Conservation (phyloP, 2,797 vertebrate genomes). For the Melanotaenia parkinsoni region DNA sequence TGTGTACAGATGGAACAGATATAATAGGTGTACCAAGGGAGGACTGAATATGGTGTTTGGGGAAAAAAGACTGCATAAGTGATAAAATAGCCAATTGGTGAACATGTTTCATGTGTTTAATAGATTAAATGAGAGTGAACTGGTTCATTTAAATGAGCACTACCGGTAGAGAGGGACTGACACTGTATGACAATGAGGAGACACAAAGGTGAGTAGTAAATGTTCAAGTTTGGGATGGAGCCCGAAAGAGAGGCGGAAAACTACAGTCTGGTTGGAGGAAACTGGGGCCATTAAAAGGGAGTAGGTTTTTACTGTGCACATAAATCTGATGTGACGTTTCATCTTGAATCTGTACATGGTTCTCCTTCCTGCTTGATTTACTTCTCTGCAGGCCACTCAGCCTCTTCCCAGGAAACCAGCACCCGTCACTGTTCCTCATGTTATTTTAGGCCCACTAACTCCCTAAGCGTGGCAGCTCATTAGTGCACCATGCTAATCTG, state of each 20-base stretch:
- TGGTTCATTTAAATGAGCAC: neutral
- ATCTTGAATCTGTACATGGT: constrained; percentile 79
- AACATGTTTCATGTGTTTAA: neutral
- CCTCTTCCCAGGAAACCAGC: constrained; percentile 54
- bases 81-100: neutral
- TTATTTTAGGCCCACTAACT: constrained; percentile 71
- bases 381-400: constrained; percentile 53
- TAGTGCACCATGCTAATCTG: constrained; percentile 77
- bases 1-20: neutral
- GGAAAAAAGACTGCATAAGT: neutral
- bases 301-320: constrained; percentile 79
- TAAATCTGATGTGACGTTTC: constrained; percentile 85
- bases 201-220: constrained; percentile 1
- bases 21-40: neutral
- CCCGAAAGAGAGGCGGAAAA: constrained; percentile 61
- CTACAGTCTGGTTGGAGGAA: constrained; percentile 73
- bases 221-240: constrained; percentile 6
- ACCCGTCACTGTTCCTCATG: constrained; percentile 40
- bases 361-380: constrained; percentile 84
- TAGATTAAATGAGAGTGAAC: neutral
- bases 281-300: constrained; percentile 79
- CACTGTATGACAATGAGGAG: constrained; percentile 1
- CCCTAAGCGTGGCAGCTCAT: constrained; percentile 68
- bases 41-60: neutral
- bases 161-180: constrained; percentile 3